These are phyloP conservation scores for Harpagus bidentatus DNA, from an alignment of 2,113 vertebrate species.

Conservation along the genomic window DNA sequence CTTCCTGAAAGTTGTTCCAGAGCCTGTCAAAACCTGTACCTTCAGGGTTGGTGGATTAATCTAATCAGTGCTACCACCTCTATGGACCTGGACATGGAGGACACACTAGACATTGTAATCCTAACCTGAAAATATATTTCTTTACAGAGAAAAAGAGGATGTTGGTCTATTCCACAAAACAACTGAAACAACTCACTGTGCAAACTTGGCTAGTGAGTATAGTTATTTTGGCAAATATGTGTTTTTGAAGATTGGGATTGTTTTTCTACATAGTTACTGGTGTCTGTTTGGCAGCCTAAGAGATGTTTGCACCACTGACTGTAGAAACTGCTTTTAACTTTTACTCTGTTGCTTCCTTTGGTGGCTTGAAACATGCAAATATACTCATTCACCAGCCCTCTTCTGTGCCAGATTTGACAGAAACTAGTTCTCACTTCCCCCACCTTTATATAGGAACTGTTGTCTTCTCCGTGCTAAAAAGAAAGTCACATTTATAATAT, in stretches of 20 bases:
- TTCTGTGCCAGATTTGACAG: not conserved
- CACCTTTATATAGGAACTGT: not conserved
- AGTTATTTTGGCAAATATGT: not conserved
- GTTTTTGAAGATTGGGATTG: not conserved
- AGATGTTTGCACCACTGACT: not conserved
- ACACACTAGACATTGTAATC: not conserved
- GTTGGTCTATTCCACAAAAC: not conserved
- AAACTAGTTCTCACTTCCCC: not conserved
- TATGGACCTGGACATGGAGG: not conserved
- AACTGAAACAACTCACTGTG: not conserved
- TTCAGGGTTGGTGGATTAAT: not conserved
- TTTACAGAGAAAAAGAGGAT: not conserved
- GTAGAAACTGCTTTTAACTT: not conserved
- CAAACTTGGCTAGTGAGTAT: not conserved
- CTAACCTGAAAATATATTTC: not conserved
- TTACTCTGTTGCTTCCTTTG: not conserved
- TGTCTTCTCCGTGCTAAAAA: not conserved
- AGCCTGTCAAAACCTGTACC: not conserved
- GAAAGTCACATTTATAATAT: not conserved
- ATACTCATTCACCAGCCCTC: not conserved
- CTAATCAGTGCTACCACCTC: not conserved
- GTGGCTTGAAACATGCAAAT: not conserved
- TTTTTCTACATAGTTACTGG: not conserved
- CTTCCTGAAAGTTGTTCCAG: not conserved
- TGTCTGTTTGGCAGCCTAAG: not conserved